A percentile compares a stretch with the other conserved stretches of the same genome.
Evolutionary conservation across 2,113 vertebrate species (phyloP).

Genomic region (Salvelinus sp.): DNA sequence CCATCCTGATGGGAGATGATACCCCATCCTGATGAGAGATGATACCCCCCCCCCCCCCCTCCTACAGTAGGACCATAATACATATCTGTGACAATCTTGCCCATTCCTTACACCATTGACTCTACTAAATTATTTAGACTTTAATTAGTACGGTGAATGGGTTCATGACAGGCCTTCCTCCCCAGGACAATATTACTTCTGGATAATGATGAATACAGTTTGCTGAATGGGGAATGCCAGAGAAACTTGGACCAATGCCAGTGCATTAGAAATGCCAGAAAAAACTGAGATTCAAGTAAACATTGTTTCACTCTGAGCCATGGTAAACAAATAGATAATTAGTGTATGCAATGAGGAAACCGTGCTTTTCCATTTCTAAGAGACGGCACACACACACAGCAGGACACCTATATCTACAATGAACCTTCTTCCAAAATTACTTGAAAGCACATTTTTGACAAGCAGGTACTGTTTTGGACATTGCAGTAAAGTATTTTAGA

Average conservation of each 20-base stretch:
- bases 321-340: slow-evolving; percentile 37
- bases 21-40: too few relatives aligned
- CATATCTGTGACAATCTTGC: slow-evolving; percentile 30
- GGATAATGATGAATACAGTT: slow-evolving; percentile 24
- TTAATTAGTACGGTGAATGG: slow-evolving; percentile 23
- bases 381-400: background rate
- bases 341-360: slow-evolving; percentile 10
- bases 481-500: too few relatives aligned
- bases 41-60: background rate
- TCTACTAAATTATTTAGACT: slow-evolving; percentile 32
- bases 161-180: background rate
- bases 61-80: slow-evolving; percentile 1
- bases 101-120: slow-evolving; percentile 19
- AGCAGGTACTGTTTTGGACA: too few relatives aligned
- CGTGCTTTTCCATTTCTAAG: background rate
- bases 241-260: slow-evolving; percentile 8
- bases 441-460: too few relatives aligned
- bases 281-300: slow-evolving; percentile 17
- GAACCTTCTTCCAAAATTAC: too few relatives aligned
- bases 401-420: too few relatives aligned
- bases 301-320: slow-evolving; percentile 23
- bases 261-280: background rate
- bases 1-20: too few relatives aligned
- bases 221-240: slow-evolving; percentile 9
- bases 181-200: slow-evolving; percentile 29